Evolutionary conservation across 2,797 vertebrate species (phyloP), one percentile per base, ranked within the genome.

Genomic region (Tokudaia tokunoshimensis): DNA sequence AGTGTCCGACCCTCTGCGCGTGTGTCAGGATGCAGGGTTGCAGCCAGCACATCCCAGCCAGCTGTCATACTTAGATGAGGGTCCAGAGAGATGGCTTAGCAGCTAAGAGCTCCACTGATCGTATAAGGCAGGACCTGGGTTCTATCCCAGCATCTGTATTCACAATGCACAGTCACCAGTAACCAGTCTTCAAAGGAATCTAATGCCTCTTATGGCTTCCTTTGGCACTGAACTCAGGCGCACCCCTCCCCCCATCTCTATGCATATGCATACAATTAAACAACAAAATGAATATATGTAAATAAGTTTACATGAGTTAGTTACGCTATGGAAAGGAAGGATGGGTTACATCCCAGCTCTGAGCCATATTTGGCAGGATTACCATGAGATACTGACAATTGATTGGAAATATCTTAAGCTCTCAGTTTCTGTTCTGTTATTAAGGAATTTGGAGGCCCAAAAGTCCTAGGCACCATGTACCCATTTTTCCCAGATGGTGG

Each of bases 361-460:
- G 52, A 95, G 93, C 37, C 41, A 11, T 75, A 26, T 94, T 89
- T 75, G 44, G 67, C 37, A 96, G 94, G 82, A 57, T 78, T 87
- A 59, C 47, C 22, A 3, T 34, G 75, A 80, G 92, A 92, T 89
- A 70, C 37, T 86, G n/a, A 85, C 70, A 84, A 20, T 88, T 91
- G 34, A 81, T 31, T 91, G 92, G 84, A 92, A 94, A 88, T 4
- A 65, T n/a, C 81, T 94, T 92, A 92, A 97, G 34, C 37, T 72
- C 47, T 50, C 52, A 90, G 55, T 86, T 96, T 63, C 65, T 97
- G 6, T 67, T 61, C 50, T 94, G 9, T 59, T 59, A 74, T 52
- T 72, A 81, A 96, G 67, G 59, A 96, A 63, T 93, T 61, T 61
- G 81, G 93, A 93, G 41, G 59, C n/a, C 44, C 22, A 59, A 50